Percentiles rank a stretch among this genome's conserved stretches.
Evolutionary conservation across 2,888 invertebrate species (phyloP).

Genomic region (Sycophila texana): DNA sequence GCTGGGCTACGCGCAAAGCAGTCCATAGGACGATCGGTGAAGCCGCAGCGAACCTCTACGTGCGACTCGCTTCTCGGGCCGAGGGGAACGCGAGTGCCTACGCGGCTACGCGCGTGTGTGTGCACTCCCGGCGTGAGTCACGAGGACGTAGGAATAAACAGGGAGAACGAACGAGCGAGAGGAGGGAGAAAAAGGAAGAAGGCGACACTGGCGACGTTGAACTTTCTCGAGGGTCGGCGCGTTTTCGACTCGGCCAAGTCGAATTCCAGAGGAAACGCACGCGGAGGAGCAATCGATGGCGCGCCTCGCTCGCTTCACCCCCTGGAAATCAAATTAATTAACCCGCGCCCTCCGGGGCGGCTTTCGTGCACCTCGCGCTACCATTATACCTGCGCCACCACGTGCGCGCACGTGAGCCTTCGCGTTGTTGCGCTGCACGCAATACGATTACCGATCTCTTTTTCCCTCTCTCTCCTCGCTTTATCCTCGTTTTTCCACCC

Average conservation of each 20-base stretch:
- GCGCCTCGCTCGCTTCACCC: not conserved
- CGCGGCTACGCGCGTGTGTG: not conserved
- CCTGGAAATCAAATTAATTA: conserved; percentile 50
- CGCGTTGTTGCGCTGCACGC: not conserved
- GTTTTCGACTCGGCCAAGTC: conserved; percentile 14
- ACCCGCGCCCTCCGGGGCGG: not conserved
- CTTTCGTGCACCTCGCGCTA: not conserved
- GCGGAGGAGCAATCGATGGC: not conserved
- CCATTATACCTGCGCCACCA: not conserved
- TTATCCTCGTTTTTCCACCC: not conserved
- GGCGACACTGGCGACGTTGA: conserved; percentile 43
- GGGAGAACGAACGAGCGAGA: conserved; percentile 15
- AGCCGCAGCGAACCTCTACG: too few species aligned
- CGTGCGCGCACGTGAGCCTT: conserved; percentile 17
- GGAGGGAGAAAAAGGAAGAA: conserved; percentile 16
- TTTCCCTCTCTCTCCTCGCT: not conserved
- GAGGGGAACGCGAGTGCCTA: not conserved
- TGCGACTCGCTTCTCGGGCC: not conserved
- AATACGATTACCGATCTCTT: conserved; percentile 37
- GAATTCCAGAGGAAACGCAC: not conserved
- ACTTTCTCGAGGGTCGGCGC: conserved; percentile 48
- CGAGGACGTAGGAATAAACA: conserved; percentile 37
- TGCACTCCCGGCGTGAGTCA: conserved; percentile 41
- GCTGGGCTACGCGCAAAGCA: too few species aligned
- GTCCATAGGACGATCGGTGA: too few species aligned